Evolutionary conservation across 2,888 invertebrate species (phyloP), one percentile per base, ranked within the genome.

Genomic region (Silvanus unidentatus): DNA sequence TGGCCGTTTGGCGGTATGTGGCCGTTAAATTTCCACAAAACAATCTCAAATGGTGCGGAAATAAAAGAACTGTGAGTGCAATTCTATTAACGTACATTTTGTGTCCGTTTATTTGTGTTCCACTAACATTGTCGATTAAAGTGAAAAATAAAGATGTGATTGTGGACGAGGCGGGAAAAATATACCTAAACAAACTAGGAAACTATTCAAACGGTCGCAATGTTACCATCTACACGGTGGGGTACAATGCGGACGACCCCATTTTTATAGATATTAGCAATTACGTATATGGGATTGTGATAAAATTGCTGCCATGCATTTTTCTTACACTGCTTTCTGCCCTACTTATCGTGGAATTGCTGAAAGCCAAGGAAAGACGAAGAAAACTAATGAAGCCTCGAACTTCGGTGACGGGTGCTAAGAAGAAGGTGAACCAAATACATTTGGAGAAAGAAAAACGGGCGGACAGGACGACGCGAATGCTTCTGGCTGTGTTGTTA

Each of bases 1-100:
- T 96, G 49, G 95, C 95, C 0, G 84, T 95, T 8, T 96, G 95
- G 89, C 78, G 95, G 2, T 94, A 90, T 66, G 80, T 93, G 38
- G 88, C 88, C 11, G 83, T 91, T 1, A 89, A 86, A 1, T 82
- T 82, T 68, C 92, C 92, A 0, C 87, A 88, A 57, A 79, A 78
- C 58, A 92, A 88, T 64, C 80, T 82, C 22, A 78, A 84, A 16
- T 88, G 88, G 86, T 94, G 93, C 65, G 87, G 81, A 61, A 84
- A 86, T 75, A 75, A 77, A 41, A 81, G 88, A 49, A 92, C 92
- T 1, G 77, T 84, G 16, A 68, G 81, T 13, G 86, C 89, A 2
- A 88, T 92, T 44, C 73, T 82, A 1, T 77, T 84, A 11, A 89
- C 91, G 0, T 93, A 91, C 71, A 69, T 91, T 15, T 78, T 86